phyloP scores from a whole-genome alignment of 1,140 invertebrate species.

The Wiebesia pumilae region DNA sequence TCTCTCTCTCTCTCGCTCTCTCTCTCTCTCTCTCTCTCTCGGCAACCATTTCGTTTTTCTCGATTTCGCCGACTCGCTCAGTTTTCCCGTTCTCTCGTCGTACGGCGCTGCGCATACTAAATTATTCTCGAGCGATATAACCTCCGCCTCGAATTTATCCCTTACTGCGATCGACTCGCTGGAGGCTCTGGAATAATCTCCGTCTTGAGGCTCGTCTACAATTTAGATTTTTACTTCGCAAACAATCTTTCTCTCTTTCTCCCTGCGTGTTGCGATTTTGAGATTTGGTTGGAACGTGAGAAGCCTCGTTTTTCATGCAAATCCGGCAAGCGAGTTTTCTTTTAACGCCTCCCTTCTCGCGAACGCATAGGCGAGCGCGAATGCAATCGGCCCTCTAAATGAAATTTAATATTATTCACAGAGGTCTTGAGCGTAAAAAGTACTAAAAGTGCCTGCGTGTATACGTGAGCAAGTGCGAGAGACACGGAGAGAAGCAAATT shows the following conservation, averaged over 20 bases:
- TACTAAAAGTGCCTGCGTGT: not conserved
- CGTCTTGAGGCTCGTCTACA: constrained; percentile 49
- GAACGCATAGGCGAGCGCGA: not conserved
- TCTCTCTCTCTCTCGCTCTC: no score
- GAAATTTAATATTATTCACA: constrained; percentile 34
- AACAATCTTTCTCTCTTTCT: constrained; percentile 41
- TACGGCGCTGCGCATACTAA: constrained; percentile 41
- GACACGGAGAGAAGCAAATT: not conserved
- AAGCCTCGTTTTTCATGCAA: constrained; percentile 52
- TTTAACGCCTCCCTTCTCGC: constrained; percentile 24
- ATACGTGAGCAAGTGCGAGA: not conserved
- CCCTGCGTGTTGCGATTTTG: constrained; percentile 43
- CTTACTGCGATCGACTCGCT: constrained; percentile 48
- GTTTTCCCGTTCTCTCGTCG: constrained; percentile 32
- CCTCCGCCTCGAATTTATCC: constrained; percentile 51
- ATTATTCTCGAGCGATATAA: constrained; percentile 48
- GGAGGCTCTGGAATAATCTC: constrained; percentile 51
- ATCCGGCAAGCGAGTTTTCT: constrained; percentile 36
- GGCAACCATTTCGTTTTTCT: not conserved
- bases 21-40: not conserved
- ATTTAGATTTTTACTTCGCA: constrained; percentile 54
- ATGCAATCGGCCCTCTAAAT: constrained; percentile 16
- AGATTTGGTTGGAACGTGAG: constrained; percentile 43
- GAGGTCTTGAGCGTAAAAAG: not conserved
- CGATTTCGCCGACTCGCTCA: not conserved